phyloP scores from a whole-genome alignment of 2,797 vertebrate species.

The Enteromius fasciolatus region DNA sequence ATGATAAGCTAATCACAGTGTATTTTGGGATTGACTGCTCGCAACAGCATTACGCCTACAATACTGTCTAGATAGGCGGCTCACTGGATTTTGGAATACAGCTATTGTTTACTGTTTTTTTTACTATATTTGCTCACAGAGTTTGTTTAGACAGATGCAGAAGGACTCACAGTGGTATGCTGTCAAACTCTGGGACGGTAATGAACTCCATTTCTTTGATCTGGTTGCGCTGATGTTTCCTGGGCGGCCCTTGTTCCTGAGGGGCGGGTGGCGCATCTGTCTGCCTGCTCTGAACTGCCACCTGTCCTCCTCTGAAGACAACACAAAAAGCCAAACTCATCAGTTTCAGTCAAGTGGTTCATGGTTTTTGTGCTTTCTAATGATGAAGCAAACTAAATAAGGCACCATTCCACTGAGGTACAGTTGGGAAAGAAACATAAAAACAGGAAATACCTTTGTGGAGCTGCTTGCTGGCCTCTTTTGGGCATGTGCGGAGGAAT shows the following conservation, averaged over 20 bases:
- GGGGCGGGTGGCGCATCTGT: constrained; percentile 42
- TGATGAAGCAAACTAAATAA: constrained; percentile 1
- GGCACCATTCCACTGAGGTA: not conserved
- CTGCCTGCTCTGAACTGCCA: constrained; percentile 36
- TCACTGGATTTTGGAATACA: not conserved
- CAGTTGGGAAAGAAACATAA: not conserved
- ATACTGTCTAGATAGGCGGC: not conserved
- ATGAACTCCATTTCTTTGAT: constrained; percentile 72
- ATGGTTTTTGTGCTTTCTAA: constrained; percentile 1
- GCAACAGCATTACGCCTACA: not conserved
- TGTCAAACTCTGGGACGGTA: constrained; percentile 74
- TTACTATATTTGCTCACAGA: constrained; percentile 12
- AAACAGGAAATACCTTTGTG: constrained; percentile 57
- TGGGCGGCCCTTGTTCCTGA: constrained; percentile 54
- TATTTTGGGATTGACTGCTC: not conserved
- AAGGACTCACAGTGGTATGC: constrained; percentile 77
- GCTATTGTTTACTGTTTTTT: constrained; percentile 6
- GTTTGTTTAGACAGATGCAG: constrained; percentile 15
- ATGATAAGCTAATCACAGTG: not conserved
- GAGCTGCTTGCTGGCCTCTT: constrained; percentile 55
- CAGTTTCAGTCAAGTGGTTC: constrained; percentile 7
- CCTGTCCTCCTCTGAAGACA: constrained; percentile 58
- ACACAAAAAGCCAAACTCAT: constrained; percentile 17
- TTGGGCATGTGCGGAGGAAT: constrained; percentile 73
- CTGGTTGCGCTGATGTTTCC: constrained; percentile 58